A percentile compares a stretch with the other conserved stretches of the same genome.
These are phyloP conservation scores for Falcaria lacertinaria DNA, from an alignment of 2,888 invertebrate genomes.

Conservation along the genomic window DNA sequence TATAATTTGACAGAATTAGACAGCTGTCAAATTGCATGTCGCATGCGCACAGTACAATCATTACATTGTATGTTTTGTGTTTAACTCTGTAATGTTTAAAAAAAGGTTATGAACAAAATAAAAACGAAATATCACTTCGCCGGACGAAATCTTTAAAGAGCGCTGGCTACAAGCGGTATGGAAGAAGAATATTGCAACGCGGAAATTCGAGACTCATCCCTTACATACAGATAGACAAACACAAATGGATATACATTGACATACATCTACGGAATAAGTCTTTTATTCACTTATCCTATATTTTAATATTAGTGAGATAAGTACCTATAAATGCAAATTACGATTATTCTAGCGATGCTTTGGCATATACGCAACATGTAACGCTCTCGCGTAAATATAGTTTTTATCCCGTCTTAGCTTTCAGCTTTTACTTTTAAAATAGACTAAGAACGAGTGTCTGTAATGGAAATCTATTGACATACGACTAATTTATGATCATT, in stretches of 20 bases:
- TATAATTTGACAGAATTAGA: no score
- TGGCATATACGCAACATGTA: conserved; percentile 80
- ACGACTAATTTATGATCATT: no score
- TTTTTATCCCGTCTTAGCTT: background rate
- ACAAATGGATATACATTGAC: conserved; percentile 24
- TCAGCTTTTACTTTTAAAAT: background rate
- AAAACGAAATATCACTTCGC: no score
- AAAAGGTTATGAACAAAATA: no score
- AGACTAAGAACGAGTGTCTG: no score
- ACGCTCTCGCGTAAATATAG: conserved; percentile 15
- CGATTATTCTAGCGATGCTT: conserved; percentile 78
- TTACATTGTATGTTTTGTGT: no score
- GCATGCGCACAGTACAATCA: no score
- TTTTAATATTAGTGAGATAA: conserved; percentile 76
- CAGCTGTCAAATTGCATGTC: no score
- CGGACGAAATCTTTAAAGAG: background rate
- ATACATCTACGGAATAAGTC: conserved; percentile 71
- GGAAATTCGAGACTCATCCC: conserved; percentile 67
- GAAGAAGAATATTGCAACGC: conserved; percentile 14
- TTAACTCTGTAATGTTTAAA: no score
- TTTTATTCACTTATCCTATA: conserved; percentile 69
- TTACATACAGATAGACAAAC: conserved; percentile 47
- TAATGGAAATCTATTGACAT: no score
- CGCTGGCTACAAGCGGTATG: background rate
- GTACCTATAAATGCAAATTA: conserved; percentile 79